phyloP scores from a whole-genome alignment of 2,797 vertebrate species.

The Crocodylus rhombifer region DNA sequence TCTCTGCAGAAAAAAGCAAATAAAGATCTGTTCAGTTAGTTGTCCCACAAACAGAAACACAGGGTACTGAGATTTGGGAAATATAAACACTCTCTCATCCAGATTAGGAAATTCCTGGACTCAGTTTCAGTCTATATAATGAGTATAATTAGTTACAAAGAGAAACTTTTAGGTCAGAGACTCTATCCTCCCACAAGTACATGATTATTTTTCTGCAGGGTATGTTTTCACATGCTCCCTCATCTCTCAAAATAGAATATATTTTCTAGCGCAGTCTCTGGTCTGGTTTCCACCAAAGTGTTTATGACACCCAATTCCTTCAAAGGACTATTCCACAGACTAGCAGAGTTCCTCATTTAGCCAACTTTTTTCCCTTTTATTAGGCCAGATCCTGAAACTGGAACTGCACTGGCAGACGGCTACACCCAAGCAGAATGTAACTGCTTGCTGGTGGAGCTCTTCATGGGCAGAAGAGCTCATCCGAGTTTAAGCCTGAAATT shows the following conservation, averaged over 20 bases:
- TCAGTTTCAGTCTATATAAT: neutral
- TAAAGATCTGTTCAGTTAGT: fast-evolving
- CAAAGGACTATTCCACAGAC: neutral
- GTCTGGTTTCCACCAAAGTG: neutral
- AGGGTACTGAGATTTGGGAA: neutral
- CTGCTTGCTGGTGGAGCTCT: neutral
- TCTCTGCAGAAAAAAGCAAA: neutral
- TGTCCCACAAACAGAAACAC: fast-evolving
- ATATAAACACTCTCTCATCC: neutral
- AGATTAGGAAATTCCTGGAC: neutral
- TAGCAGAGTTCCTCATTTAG: no score
- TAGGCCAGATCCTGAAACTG: neutral
- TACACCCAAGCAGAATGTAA: neutral
- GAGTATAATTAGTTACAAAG: neutral
- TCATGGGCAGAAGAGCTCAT: neutral
- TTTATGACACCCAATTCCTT: neutral
- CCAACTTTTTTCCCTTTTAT: no score
- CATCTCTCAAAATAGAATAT: neutral
- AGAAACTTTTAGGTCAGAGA: neutral
- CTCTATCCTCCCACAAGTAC: neutral
- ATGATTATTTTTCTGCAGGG: neutral
- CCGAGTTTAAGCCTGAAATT: neutral
- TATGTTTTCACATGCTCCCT: neutral
- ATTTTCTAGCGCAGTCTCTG: neutral
- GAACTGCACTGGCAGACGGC: neutral